phyloP scores from a whole-genome alignment of 2,888 invertebrate genomes.

The Agrotis puta region DNA sequence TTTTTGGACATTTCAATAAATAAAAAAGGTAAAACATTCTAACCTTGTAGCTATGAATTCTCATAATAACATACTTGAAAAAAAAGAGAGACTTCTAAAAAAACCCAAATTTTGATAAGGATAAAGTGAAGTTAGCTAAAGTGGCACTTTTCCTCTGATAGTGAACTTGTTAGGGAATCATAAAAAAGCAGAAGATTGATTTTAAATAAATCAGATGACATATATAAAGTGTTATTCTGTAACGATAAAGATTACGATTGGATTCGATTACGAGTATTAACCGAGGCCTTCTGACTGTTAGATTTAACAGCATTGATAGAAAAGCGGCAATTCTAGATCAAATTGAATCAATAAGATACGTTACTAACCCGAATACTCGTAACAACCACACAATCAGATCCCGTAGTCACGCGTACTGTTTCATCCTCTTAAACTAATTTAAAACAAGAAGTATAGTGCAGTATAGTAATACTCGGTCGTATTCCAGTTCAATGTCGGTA shows the following conservation, averaged over 20 bases:
- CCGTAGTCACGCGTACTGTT: constrained; percentile 24
- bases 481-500: constrained; percentile 29
- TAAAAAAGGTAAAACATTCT: not conserved
- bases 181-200: not conserved
- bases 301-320: not conserved
- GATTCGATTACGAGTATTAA: no score
- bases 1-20: constrained; percentile 1
- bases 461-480: constrained; percentile 29
- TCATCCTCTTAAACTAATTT: constrained; percentile 38
- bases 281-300: not conserved
- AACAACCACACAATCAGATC: constrained; percentile 6
- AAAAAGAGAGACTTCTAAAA: no score
- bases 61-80: no score
- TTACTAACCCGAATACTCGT: not conserved
- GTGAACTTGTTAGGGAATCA: not conserved
- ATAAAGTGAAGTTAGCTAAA: no score
- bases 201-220: not conserved
- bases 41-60: not conserved
- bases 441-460: constrained; percentile 38
- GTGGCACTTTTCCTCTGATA: no score
- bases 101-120: no score
- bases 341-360: not conserved
- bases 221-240: no score
- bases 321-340: not conserved
- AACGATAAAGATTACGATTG: no score